Evolutionary conservation across 2,113 vertebrate genomes (phyloP), one percentile per base, ranked within the genome.

Genomic region (Sapayoa aenigma): DNA sequence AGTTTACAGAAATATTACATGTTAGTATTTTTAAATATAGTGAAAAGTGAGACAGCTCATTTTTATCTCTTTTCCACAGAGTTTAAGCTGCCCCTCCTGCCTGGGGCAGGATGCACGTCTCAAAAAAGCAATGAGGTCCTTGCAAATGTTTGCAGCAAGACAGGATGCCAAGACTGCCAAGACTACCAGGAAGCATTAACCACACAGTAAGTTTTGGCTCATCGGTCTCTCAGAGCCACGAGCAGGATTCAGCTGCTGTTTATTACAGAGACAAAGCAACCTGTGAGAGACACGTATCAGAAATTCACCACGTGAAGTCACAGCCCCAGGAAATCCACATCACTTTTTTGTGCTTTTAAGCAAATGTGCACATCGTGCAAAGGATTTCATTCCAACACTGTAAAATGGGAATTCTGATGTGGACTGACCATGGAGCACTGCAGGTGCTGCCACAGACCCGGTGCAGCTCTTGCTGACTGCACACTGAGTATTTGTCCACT

Each of bases 41-140:
- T 71, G 62, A 59, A 42, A 84, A 92, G 56, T 5, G 78, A 78
- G 55, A 85, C 59, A 80, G 41, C 23, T 94, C 41, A 8, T 89
- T 93, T 87, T 93, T 76, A 60, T 80, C 86, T 81, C 86, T 78
- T 67, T 77, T 52, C 81, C 73, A 63, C 88, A 82, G 76, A 83
- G 56, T 44, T 77, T 28, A 6, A 8, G 24, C 30, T 77, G 49
- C 67, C 39, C 81, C 56, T 35, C 66, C 81, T 72, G 39, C 81
- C 60, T 8, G 33, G 55, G 49, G 69, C 69, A 47, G 59, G 3
- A 12, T 24, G 33, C 77, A 72, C 9, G 1, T 21, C 35, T 53
- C 60, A 77, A 44, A 67, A 67, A 66, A 74, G 18, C 9, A 44
- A 60, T 1, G 6, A 83, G 35, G 63, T 25, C 42, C 59, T 59